Evolutionary conservation across 2,888 invertebrate species (phyloP).

Genomic region (Cheilosia impressa): DNA sequence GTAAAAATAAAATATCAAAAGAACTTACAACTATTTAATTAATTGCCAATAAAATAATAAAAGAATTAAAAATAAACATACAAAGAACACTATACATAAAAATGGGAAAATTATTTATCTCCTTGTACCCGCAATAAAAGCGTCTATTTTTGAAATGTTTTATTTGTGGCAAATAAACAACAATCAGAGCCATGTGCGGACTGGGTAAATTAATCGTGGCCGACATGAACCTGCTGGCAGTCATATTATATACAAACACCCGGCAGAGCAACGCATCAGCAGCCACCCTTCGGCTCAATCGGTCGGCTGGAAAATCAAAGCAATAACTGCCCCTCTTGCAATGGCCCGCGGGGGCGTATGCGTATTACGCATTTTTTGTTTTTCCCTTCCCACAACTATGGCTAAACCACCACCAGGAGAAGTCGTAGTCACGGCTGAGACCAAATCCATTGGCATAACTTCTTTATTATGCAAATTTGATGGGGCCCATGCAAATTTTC

Average conservation of each 20-base stretch:
- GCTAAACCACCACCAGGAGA: neutral
- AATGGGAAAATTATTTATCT: neutral
- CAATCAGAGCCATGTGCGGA: slow-evolving; percentile 9
- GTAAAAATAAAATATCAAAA: neutral
- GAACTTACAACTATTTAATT: neutral
- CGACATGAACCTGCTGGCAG: neutral
- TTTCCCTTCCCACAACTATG: neutral
- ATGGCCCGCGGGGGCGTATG: neutral
- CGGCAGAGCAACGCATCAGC: neutral
- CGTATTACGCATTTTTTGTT: neutral
- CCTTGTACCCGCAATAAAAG: slow-evolving; percentile 29
- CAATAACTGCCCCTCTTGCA: neutral
- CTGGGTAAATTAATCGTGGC: neutral
- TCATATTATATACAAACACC: neutral
- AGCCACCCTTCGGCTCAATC: neutral
- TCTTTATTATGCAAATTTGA: slow-evolving; percentile 33
- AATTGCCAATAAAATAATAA: neutral
- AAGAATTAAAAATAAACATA: neutral
- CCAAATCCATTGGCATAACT: neutral
- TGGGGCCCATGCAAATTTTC: slow-evolving; percentile 22
- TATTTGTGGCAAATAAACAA: slow-evolving; percentile 20
- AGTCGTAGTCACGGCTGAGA: neutral
- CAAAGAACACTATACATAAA: neutral
- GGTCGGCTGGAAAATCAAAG: neutral
- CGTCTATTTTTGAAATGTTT: slow-evolving; percentile 20